Evolutionary conservation across 2,113 vertebrate genomes (phyloP).

Genomic region (Pelmatolapia mariae): DNA sequence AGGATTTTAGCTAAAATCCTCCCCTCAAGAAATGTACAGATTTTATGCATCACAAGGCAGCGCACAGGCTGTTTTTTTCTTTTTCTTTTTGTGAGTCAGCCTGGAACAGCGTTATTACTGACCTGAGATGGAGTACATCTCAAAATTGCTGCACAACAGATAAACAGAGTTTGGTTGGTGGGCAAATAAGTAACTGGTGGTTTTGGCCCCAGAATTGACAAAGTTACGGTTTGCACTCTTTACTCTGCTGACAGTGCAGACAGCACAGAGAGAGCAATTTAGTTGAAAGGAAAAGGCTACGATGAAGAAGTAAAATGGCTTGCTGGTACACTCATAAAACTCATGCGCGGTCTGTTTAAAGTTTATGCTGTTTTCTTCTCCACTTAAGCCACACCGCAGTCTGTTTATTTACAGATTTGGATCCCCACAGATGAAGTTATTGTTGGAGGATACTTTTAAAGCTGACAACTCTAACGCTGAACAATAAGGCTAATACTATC

Average conservation of each 20-base stretch:
- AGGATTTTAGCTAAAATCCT: background rate
- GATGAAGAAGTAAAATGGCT: background rate
- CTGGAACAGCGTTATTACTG: background rate
- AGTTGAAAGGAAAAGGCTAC: background rate
- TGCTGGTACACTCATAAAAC: background rate
- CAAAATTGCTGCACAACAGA: background rate
- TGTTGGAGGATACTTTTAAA: background rate
- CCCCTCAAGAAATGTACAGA: conserved; percentile 12
- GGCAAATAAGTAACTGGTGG: background rate
- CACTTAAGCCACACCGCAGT: background rate
- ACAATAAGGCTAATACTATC: background rate
- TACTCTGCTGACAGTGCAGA: background rate
- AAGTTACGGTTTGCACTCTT: background rate
- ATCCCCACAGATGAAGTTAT: background rate
- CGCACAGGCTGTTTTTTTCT: background rate
- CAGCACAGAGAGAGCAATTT: background rate
- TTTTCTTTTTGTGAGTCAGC: background rate
- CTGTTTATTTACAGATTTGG: background rate
- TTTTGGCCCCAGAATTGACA: background rate
- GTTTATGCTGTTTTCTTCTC: background rate
- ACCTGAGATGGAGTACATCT: background rate
- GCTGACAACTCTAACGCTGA: background rate
- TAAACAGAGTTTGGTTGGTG: background rate
- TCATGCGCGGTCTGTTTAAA: background rate
- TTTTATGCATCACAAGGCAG: background rate